These are phyloP conservation scores for Ptychodera flava DNA, from an alignment of 35 echinoderm and acorn worm species.

Conservation along the genomic window DNA sequence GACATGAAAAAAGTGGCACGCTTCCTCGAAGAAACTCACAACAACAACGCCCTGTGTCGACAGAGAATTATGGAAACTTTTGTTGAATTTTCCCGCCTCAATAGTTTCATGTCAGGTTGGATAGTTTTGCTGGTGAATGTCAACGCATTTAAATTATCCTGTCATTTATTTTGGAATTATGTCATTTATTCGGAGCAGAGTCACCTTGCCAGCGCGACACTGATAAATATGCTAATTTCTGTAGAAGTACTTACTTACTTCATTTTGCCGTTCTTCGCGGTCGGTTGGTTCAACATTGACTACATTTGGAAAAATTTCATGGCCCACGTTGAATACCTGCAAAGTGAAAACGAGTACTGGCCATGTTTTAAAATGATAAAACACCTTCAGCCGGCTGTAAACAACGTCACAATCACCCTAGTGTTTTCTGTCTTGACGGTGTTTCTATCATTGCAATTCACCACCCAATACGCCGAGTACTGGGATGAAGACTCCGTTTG, in stretches of 20 bases:
- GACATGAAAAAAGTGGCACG: background rate
- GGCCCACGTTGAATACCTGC: background rate
- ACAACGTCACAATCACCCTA: background rate
- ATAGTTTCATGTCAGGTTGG: background rate
- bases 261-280: background rate
- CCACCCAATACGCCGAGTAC: background rate
- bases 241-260: background rate
- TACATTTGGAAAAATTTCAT: background rate
- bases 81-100: background rate
- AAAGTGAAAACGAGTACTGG: background rate
- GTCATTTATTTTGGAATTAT: background rate
- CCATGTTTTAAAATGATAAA: background rate
- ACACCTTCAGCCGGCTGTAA: background rate
- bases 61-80: background rate
- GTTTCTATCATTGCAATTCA: background rate
- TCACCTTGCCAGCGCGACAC: background rate
- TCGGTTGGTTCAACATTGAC: background rate
- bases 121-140: background rate
- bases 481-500: background rate
- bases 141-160: background rate
- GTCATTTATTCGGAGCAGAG: background rate
- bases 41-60: background rate
- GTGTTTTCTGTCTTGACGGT: background rate
- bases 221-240: background rate
- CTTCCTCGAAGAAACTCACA: background rate